Percentiles rank a stretch among this genome's conserved stretches.
Conservation (phyloP, 1,140 invertebrate species). For the Ectropis grisescens region DNA sequence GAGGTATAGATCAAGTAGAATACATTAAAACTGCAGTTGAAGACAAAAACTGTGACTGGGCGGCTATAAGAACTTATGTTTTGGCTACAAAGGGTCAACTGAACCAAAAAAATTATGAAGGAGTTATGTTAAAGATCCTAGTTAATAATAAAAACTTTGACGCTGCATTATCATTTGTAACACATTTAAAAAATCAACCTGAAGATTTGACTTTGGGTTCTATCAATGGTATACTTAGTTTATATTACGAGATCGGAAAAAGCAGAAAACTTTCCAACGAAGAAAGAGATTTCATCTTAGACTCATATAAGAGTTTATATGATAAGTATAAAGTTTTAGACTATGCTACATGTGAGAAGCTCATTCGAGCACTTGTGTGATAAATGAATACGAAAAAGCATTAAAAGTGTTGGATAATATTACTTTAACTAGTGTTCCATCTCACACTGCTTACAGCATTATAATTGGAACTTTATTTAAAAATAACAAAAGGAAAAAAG, state of each 20-base stretch:
- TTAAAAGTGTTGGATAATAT: constrained; percentile 73
- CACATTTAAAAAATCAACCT: constrained; percentile 65
- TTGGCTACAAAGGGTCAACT: constrained; percentile 22
- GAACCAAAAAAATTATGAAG: constrained; percentile 70
- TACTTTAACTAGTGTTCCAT: constrained; percentile 46
- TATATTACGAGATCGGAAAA: constrained; percentile 59
- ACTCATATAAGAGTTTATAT: constrained; percentile 67
- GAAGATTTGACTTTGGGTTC: constrained; percentile 67
- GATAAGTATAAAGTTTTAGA: constrained; percentile 73
- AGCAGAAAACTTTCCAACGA: constrained; percentile 38
- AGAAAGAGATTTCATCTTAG: constrained; percentile 71
- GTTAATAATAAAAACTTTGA: constrained; percentile 42
- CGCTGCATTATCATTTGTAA: constrained; percentile 70
- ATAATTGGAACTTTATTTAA: constrained; percentile 71
- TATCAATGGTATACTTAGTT: constrained; percentile 67
- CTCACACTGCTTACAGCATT: constrained; percentile 45
- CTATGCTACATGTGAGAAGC: constrained; percentile 66
- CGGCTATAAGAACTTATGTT: constrained; percentile 31
- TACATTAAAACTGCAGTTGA: constrained; percentile 27
- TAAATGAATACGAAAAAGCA: constrained; percentile 74
- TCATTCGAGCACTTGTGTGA: constrained; percentile 74
- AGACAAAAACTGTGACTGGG: constrained; percentile 32
- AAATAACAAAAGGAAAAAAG: constrained; percentile 68
- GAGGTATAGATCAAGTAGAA: constrained; percentile 28
- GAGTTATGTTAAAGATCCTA: constrained; percentile 69